Conservation (phyloP, 2,113 vertebrate species). For the Myxocyprinus asiaticus region DNA sequence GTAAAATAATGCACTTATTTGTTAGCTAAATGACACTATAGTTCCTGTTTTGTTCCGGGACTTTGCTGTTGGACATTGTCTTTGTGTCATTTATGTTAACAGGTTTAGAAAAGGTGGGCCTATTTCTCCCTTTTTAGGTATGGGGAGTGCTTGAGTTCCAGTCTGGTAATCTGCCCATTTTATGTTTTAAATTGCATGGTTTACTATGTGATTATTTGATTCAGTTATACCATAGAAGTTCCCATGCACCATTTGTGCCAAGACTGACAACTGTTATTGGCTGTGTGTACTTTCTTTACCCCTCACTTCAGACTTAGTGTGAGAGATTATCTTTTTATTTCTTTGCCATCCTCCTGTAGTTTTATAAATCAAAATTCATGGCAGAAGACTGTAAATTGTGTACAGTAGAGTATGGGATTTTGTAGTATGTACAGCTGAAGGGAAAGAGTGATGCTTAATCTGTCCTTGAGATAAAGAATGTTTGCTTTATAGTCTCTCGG, state of each 20-base stretch:
- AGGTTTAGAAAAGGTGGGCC: background rate
- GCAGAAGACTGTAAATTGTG: slow-evolving; percentile 21
- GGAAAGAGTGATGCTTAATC: slow-evolving; percentile 17
- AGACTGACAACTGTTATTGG: background rate
- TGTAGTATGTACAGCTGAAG: slow-evolving; percentile 39
- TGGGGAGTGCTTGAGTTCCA: background rate
- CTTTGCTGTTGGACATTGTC: slow-evolving; percentile 38
- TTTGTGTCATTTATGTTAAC: slow-evolving; percentile 53
- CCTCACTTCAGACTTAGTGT: slow-evolving; percentile 10
- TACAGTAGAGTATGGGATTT: slow-evolving; percentile 2
- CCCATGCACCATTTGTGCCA: background rate
- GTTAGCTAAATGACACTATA: slow-evolving; percentile 55
- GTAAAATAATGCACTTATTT: slow-evolving; percentile 62
- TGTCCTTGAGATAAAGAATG: slow-evolving; percentile 45
- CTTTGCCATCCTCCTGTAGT: background rate
- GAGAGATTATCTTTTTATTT: no score
- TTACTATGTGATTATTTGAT: background rate
- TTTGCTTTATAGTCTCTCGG: background rate
- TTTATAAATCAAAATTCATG: slow-evolving; percentile 23
- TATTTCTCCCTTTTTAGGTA: background rate
- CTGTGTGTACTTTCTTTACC: background rate
- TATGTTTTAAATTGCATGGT: background rate
- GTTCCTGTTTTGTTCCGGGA: slow-evolving; percentile 62
- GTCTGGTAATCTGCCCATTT: background rate
- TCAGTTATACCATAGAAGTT: slow-evolving; percentile 8